phyloP scores from a whole-genome alignment of 2,113 vertebrate genomes.

The Onychostoma macrolepis region DNA sequence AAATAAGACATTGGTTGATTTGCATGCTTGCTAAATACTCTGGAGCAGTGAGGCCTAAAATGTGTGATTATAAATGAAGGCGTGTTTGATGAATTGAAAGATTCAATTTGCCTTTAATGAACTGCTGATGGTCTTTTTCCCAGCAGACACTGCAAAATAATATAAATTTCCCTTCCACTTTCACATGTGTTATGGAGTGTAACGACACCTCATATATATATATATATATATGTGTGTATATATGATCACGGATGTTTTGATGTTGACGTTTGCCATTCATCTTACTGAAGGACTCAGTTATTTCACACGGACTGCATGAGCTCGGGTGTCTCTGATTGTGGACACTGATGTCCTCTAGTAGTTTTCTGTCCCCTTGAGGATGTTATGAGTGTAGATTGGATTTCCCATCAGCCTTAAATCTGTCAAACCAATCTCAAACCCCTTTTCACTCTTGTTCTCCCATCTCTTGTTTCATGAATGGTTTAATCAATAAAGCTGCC shows the following conservation, averaged over 20 bases:
- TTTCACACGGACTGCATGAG: background rate
- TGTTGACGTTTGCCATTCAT: background rate
- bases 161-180: background rate
- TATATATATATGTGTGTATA: no score
- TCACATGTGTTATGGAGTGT: background rate
- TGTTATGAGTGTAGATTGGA: conserved; percentile 38
- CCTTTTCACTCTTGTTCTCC: background rate
- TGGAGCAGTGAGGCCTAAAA: background rate
- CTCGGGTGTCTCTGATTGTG: background rate
- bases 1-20: background rate
- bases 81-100: background rate
- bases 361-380: conserved; percentile 5
- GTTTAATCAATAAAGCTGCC: conserved; percentile 13
- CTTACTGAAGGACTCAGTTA: background rate
- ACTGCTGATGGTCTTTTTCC: background rate
- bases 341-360: background rate
- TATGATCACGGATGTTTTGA: background rate
- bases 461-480: conserved; percentile 18
- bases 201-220: background rate
- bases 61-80: conserved; percentile 1
- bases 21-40: background rate
- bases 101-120: background rate
- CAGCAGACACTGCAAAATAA: background rate
- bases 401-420: conserved; percentile 51
- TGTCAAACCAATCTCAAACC: conserved; percentile 19